These are phyloP conservation scores for Rhinogobius similis DNA, from an alignment of 2,113 vertebrate genomes.

Conservation along the genomic window DNA sequence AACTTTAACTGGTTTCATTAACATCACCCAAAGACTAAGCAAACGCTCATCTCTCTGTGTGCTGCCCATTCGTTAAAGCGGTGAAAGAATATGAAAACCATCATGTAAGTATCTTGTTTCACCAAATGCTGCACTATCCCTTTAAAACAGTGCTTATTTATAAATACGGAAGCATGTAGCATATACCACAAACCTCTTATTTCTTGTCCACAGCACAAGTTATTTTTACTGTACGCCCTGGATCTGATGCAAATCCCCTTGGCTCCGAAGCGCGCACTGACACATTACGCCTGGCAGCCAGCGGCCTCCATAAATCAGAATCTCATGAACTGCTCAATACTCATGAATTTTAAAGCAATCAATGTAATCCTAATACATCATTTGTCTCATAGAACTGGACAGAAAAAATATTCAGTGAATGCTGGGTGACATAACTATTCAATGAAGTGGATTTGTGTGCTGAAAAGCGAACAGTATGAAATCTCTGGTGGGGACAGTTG, in stretches of 20 bases:
- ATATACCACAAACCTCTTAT: conserved; percentile 6
- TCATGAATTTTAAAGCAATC: conserved; percentile 52
- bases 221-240: conserved; percentile 52
- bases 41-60: background rate
- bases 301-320: conserved; percentile 35
- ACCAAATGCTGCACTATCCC: background rate
- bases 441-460: background rate
- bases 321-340: conserved; percentile 20
- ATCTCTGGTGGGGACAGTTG: background rate
- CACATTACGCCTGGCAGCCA: conserved; percentile 49
- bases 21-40: background rate
- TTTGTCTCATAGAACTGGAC: conserved; percentile 11
- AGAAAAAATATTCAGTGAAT: background rate
- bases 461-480: background rate
- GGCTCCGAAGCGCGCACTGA: conserved; percentile 40
- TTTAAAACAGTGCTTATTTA: background rate
- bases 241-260: conserved; percentile 53
- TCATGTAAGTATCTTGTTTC: conserved; percentile 1
- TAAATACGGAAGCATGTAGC: background rate
- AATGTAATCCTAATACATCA: conserved; percentile 13
- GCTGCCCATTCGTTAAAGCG: background rate
- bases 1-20: background rate
- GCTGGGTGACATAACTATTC: background rate
- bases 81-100: background rate
- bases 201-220: conserved; percentile 24